phyloP scores from a whole-genome alignment of 2,113 vertebrate species.

The Cavia aperea region DNA sequence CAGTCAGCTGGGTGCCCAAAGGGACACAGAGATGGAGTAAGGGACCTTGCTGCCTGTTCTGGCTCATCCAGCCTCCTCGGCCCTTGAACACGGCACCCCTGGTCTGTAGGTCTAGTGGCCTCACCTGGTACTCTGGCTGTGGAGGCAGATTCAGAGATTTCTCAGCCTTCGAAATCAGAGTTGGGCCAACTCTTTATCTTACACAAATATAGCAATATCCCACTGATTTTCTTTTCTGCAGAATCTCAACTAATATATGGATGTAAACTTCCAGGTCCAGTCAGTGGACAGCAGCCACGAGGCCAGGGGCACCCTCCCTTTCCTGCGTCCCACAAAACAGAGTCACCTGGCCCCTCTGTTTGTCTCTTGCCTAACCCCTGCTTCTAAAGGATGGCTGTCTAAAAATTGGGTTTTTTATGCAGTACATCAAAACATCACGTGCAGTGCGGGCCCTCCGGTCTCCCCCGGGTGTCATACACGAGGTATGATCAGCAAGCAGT shows the following conservation, averaged over 20 bases:
- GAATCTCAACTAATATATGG: not conserved
- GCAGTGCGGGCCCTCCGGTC: not conserved
- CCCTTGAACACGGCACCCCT: not conserved
- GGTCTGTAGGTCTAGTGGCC: not conserved
- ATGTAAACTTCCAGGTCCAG: not conserved
- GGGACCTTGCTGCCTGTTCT: not conserved
- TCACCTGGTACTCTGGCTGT: too few species aligned
- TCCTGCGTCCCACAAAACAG: not conserved
- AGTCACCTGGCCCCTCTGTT: not conserved
- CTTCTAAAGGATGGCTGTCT: not conserved
- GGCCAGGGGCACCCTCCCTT: not conserved
- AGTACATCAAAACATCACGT: not conserved
- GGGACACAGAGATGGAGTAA: not conserved
- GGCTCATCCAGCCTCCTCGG: not conserved
- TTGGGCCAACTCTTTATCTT: not conserved
- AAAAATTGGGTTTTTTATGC: not conserved
- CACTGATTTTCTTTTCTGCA: not conserved
- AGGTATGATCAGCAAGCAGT: not conserved
- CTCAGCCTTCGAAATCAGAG: not conserved
- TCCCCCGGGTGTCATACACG: not conserved
- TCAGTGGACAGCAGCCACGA: too few species aligned
- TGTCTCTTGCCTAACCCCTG: not conserved
- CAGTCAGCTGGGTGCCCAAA: too few species aligned
- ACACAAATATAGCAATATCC: not conserved
- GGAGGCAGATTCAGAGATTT: not conserved